Evolutionary conservation across 1,140 invertebrate genomes (phyloP), one percentile per base, ranked within the genome.

Genomic region (Drosophila lacteicornis): DNA sequence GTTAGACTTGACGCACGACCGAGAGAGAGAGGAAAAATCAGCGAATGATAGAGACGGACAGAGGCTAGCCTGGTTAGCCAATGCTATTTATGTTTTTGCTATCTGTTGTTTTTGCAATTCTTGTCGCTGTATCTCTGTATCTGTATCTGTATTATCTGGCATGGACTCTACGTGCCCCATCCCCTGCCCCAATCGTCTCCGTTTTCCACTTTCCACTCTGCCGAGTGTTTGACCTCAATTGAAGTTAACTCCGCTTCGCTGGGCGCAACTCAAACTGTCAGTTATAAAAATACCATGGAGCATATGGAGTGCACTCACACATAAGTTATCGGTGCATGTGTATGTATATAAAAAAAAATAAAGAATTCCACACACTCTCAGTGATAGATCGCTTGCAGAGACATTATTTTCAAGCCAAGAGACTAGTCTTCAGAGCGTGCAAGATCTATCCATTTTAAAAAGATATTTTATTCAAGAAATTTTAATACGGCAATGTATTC

Each of bases 1-100:
- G 82, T 81, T 84, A 68, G 66, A 84, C 75, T 86, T 87, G 84
- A 87, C 82, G 75, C 79, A 68, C 75, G 30, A 4, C 49, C 19
- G 40, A 62, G 22, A 17, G 67, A 15, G 59, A 58, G 33, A 66
- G 50, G 43, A 17, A 40, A 5, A 17, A 40, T 25, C 12, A 15
- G 8, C 25, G 19, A 22, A 12, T n/a, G 67, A 68, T 25, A 33
- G 65, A 70, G 69, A 50, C 15, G 22, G 51, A n/a, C 6, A n/a
- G 25, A 22, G 42, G 67, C 53, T 40, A 11, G 53, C 11, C 68
- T 73, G 67, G 75, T 59, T 77, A 57, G 56, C 65, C 60, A 50
- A 61, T 69, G 74, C 75, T 78, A 78, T 78, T 78, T 78, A 78
- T 78, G 65, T 71, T 57, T 57, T 59, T 19, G 51, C 76, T 59